A percentile compares a stretch with the other conserved stretches of the same genome.
Evolutionary conservation across 2,113 vertebrate species (phyloP).

Genomic region (Bubalus kerabau): DNA sequence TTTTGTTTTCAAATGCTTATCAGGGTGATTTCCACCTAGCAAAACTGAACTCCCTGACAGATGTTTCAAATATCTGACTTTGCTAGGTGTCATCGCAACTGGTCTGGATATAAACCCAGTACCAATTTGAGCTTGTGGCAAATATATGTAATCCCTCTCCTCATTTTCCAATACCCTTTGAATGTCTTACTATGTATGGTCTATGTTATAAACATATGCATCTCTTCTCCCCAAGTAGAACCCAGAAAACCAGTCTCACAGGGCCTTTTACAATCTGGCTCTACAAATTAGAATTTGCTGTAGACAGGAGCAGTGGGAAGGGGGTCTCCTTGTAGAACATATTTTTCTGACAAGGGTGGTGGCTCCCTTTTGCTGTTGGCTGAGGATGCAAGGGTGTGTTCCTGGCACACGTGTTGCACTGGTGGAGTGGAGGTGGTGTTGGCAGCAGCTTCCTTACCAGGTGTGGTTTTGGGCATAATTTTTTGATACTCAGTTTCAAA

Average conservation of each 20-base stretch:
- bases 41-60: background rate
- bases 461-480: background rate
- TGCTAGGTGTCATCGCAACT: background rate
- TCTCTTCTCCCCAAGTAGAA: background rate
- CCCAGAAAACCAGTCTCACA: background rate
- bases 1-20: background rate
- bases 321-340: background rate
- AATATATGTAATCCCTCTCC: background rate
- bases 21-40: background rate
- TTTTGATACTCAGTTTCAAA: background rate
- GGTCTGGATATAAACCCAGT: background rate
- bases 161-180: background rate
- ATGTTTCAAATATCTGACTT: background rate
- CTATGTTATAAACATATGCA: background rate
- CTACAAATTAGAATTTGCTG: background rate
- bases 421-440: accelerated
- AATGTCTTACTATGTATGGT: background rate
- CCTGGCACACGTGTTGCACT: background rate
- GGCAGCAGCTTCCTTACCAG: background rate
- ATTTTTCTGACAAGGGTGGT: background rate
- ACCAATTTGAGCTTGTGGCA: background rate
- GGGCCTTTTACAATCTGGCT: background rate
- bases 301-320: background rate
- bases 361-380: background rate
- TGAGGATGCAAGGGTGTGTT: background rate